Evolutionary conservation across 2,888 invertebrate genomes (phyloP).

Genomic region (Hylaea fasciaria): DNA sequence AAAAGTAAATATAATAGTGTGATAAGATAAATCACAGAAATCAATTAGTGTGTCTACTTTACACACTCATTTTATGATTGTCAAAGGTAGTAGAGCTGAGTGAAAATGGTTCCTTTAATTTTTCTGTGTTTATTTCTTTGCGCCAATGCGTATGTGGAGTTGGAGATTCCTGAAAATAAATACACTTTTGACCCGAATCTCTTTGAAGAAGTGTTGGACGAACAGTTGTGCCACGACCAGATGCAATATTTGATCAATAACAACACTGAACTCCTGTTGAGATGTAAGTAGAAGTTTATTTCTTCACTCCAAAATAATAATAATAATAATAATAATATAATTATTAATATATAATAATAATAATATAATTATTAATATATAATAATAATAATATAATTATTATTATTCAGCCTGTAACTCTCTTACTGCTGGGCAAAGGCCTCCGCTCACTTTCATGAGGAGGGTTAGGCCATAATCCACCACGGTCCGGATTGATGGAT

Average conservation of each 20-base stretch:
- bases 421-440: no score
- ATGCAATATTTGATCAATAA: constrained; percentile 54
- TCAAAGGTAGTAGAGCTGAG: constrained; percentile 1
- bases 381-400: no score
- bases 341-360: no score
- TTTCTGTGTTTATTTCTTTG: constrained; percentile 29
- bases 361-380: no score
- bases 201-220: constrained; percentile 63
- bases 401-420: no score
- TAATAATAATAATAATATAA: no score
- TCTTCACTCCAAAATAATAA: no score
- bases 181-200: constrained; percentile 60
- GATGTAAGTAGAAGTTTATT: constrained; percentile 63
- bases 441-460: no score
- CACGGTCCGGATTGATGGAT: no score
- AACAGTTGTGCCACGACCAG: constrained; percentile 62
- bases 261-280: constrained; percentile 47
- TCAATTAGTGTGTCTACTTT: constrained; percentile 17
- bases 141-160: constrained; percentile 40
- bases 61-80: constrained; percentile 3
- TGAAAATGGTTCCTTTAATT: constrained; percentile 26
- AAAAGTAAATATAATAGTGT: not conserved
- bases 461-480: no score
- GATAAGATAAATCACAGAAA: constrained; percentile 42
- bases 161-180: constrained; percentile 46